These are phyloP conservation scores for Lasioglossum zephyrum DNA, from an alignment of 2,888 invertebrate species.

Conservation along the genomic window DNA sequence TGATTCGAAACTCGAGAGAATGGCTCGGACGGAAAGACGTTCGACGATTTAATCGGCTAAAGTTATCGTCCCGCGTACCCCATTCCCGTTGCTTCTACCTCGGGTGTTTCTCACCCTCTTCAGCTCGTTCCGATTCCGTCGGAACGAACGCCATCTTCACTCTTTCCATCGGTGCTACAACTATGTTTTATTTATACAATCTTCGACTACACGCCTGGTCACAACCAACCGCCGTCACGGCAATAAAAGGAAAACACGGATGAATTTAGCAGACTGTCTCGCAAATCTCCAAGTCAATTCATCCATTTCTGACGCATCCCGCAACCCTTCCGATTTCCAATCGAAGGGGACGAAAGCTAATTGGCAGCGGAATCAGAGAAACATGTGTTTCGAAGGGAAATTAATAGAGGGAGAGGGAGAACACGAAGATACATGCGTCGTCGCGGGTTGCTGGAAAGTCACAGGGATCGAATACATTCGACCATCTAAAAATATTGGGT, in stretches of 20 bases:
- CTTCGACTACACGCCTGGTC: slow-evolving; percentile 7
- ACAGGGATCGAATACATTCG: not conserved
- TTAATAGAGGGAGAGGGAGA: not conserved
- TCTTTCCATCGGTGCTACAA: not conserved
- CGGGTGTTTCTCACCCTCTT: not conserved
- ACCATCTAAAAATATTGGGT: no score
- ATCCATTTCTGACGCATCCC: not conserved
- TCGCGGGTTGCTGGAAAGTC: not conserved
- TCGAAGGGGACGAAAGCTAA: slow-evolving; percentile 4
- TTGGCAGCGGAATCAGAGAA: not conserved
- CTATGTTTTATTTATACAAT: slow-evolving; percentile 55
- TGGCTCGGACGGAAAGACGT: not conserved
- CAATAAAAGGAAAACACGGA: slow-evolving; percentile 42
- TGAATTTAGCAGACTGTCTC: slow-evolving; percentile 40
- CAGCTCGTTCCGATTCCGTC: not conserved
- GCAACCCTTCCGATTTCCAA: not conserved
- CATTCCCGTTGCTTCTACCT: not conserved
- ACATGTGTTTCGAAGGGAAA: not conserved
- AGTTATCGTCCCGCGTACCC: not conserved
- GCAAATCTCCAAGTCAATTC: slow-evolving; percentile 47
- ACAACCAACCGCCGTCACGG: slow-evolving; percentile 16
- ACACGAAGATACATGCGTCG: not conserved
- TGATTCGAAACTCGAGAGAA: slow-evolving; percentile 12
- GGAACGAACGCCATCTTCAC: not conserved
- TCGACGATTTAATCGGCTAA: not conserved